These are phyloP conservation scores for Philaethria dido DNA, from an alignment of 2,888 invertebrate species.

Conservation along the genomic window DNA sequence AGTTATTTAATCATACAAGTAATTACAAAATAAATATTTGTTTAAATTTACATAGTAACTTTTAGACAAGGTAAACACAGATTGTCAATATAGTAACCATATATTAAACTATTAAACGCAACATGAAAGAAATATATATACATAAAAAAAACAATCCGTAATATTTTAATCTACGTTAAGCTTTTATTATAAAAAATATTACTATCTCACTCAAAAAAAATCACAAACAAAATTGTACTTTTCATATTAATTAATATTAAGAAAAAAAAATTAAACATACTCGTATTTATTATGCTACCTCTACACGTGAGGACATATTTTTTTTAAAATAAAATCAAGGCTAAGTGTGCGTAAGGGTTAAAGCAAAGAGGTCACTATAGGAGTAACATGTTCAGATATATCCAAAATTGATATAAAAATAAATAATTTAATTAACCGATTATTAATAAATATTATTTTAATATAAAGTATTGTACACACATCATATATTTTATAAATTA, in stretches of 20 bases:
- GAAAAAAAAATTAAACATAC: conserved; percentile 4
- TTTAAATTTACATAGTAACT: not conserved
- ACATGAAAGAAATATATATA: not conserved
- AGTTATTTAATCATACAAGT: conserved; percentile 8
- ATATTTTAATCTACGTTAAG: not conserved
- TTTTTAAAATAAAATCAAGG: not conserved
- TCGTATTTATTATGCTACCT: not conserved
- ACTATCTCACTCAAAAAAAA: conserved; percentile 33
- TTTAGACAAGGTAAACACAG: not conserved
- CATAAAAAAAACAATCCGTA: not conserved
- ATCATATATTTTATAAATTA: too few species aligned
- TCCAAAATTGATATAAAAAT: not conserved
- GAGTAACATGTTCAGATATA: conserved; percentile 9
- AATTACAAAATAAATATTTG: conserved; percentile 8
- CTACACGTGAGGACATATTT: not conserved
- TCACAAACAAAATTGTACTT: conserved; percentile 39
- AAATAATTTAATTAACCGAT: not conserved
- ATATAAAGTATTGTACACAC: too few species aligned
- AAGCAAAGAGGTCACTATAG: conserved; percentile 11
- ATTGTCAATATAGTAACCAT: conserved; percentile 1
- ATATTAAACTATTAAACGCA: not conserved
- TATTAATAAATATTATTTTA: too few species aligned
- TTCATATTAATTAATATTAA: not conserved
- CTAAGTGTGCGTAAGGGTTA: not conserved
- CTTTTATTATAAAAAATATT: conserved; percentile 12